Evolutionary conservation across 35 echinoderm and acorn worm species (phyloP).

Genomic region (Stichopus chloronotus): DNA sequence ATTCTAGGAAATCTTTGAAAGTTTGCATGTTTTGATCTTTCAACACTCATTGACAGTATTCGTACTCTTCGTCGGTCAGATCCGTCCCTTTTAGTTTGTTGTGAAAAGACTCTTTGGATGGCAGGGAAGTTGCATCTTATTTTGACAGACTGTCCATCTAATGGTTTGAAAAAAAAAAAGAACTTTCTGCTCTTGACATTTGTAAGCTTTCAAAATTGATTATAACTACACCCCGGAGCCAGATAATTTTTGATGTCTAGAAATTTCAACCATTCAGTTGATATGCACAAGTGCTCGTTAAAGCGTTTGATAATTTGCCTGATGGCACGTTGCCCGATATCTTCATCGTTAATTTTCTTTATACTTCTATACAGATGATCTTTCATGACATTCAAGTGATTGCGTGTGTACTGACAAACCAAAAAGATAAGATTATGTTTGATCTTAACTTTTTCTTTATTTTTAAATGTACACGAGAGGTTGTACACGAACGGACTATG

Average conservation of each 20-base stretch:
- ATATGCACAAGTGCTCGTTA: conserved; percentile 46
- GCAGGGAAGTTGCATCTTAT: not conserved
- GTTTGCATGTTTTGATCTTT: conserved; percentile 39
- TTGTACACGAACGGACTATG: no score
- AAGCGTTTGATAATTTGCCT: conserved; percentile 50
- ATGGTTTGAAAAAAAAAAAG: conserved; percentile 65
- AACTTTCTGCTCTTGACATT: conserved; percentile 46
- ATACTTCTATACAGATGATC: conserved; percentile 2
- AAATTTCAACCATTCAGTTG: conserved; percentile 39
- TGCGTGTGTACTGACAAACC: no score
- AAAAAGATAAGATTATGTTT: no score
- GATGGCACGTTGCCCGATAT: not conserved
- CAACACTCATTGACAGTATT: conserved; percentile 55
- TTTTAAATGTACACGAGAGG: no score
- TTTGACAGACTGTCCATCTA: conserved; percentile 58
- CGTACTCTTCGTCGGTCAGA: conserved; percentile 34
- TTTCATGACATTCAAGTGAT: conserved; percentile 38
- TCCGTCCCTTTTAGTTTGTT: conserved; percentile 16
- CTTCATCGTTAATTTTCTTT: not conserved
- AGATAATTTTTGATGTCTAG: conserved; percentile 65
- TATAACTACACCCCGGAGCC: conserved; percentile 54
- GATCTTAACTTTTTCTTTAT: no score
- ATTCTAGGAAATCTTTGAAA: conserved; percentile 59
- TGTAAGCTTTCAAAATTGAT: conserved; percentile 50
- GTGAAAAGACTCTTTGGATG: conserved; percentile 52